A percentile compares a stretch with the other conserved stretches of the same genome.
phyloP scores from a whole-genome alignment of 2,113 vertebrate genomes.

The Probosciger aterrimus region DNA sequence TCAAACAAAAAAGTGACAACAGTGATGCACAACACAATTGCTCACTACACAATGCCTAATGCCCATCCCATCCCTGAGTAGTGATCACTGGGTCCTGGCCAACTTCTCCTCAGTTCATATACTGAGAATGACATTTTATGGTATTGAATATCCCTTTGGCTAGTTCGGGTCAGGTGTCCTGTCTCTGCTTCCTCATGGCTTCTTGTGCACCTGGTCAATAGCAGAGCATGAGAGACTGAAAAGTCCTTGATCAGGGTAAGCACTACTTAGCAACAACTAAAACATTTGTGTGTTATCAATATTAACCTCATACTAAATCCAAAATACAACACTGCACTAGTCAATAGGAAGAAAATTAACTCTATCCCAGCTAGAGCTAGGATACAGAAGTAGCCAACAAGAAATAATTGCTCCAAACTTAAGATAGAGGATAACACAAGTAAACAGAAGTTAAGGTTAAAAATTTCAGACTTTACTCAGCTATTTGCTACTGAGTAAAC shows the following conservation, averaged over 20 bases:
- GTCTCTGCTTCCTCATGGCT: background rate
- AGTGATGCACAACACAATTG: background rate
- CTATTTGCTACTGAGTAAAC: background rate
- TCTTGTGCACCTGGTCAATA: background rate
- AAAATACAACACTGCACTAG: background rate
- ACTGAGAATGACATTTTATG: background rate
- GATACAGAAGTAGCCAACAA: background rate
- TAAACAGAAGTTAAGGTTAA: background rate
- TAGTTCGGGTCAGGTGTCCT: background rate
- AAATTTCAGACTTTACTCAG: background rate
- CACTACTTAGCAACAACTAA: background rate
- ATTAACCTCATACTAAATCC: background rate
- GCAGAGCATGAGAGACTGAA: background rate
- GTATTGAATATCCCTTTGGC: background rate
- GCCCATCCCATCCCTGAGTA: background rate
- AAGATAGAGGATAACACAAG: background rate
- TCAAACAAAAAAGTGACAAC: background rate
- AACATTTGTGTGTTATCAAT: background rate
- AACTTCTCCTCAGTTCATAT: background rate
- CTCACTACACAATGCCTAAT: background rate
- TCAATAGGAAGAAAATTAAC: background rate
- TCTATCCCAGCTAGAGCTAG: background rate
- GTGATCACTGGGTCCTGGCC: background rate
- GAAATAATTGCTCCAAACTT: background rate
- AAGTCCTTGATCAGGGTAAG: background rate